Evolutionary conservation across 2,888 invertebrate species (phyloP).

Genomic region (Ectropis crepuscularia): DNA sequence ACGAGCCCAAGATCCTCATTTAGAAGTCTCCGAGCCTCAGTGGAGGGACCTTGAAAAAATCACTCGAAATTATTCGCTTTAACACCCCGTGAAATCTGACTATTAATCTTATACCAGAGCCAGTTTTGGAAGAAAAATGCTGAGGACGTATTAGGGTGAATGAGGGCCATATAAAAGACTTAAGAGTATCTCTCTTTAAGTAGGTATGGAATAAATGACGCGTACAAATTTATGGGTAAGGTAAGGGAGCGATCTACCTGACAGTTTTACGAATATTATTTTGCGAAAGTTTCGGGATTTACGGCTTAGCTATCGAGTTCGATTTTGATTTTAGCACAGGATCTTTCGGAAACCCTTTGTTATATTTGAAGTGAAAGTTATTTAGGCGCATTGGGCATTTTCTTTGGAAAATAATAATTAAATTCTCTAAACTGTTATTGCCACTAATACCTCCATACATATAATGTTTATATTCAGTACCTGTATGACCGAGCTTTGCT

Average conservation of each 20-base stretch:
- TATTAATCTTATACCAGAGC: conserved; percentile 64
- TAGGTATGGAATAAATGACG: conserved; percentile 28
- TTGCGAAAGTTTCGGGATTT: background rate
- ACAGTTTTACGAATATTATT: background rate
- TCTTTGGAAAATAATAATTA: too few relatives aligned
- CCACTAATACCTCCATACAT: too few relatives aligned
- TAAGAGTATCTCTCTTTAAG: conserved; percentile 28
- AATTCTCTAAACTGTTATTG: too few relatives aligned
- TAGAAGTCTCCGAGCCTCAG: conserved; percentile 16
- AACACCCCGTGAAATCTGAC: conserved; percentile 68
- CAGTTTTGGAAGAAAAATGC: conserved; percentile 44
- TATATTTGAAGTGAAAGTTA: too few relatives aligned
- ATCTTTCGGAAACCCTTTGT: too few relatives aligned
- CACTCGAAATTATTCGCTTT: conserved; percentile 66
- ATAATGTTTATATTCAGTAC: too few relatives aligned
- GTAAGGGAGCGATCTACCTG: conserved; percentile 2
- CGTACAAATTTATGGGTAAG: conserved; percentile 6
- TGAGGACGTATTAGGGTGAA: conserved; percentile 38
- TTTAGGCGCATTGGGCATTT: too few relatives aligned
- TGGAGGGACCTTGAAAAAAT: conserved; percentile 52
- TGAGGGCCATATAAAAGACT: conserved; percentile 42
- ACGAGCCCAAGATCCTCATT: conserved; percentile 19
- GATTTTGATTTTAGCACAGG: too few relatives aligned
- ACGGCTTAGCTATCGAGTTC: background rate
- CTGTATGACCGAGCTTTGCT: too few relatives aligned